Base-by-base conservation (phyloP, 2,797 vertebrate genomes). In the Cynopterus sphinx region DNA sequence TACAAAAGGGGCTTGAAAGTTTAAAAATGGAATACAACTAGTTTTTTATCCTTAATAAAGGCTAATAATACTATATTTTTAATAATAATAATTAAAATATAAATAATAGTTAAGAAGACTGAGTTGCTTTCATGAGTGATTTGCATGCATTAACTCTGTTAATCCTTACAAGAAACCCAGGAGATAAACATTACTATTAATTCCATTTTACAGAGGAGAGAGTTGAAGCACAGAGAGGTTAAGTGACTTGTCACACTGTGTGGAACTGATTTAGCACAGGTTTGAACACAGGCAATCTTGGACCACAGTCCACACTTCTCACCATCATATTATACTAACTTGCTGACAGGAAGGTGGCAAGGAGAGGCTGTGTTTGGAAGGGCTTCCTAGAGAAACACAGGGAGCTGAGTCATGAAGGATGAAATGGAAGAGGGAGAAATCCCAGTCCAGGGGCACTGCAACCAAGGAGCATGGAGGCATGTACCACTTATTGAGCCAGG, bases 11-110 rank as follows among this genome's bases (percentile, higher is more conserved):
- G 10, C 3, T 7, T 91, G 33, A 39, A 28, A 9, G 3, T 7
- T 4, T 53, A 63, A 79, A 61, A 86, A 43, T 1, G 2, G 26
- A 87, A 26, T 33, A 61, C 28, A 17, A 24, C 17, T 67, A 46
- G 24, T 33, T 81, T 59, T 63, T 78, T 10, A 71, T 13, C 41
- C 73, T 75, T 68, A 31, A 79, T n/a, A 87, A 68, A 87, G n/a
- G 21, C n/a, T 53, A 55, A 24, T 61, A 57, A 28, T n/a, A 55
- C 28, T 36, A 65, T 49, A 49, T 49, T 49, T 49, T 49, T 41
- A 41, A 41, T 41, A 49, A 49, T 49, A 17, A 49, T 49, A 2
- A 74, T 24, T 33, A n/a, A 55, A 53, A 36, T 24, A 33, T 63
- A 73, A 96, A 63, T 41, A 43, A 49, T 51, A 65, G 53, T 24